Base-by-base conservation (phyloP, 2,797 vertebrate genomes). In the Lagothrix lagotricha region DNA sequence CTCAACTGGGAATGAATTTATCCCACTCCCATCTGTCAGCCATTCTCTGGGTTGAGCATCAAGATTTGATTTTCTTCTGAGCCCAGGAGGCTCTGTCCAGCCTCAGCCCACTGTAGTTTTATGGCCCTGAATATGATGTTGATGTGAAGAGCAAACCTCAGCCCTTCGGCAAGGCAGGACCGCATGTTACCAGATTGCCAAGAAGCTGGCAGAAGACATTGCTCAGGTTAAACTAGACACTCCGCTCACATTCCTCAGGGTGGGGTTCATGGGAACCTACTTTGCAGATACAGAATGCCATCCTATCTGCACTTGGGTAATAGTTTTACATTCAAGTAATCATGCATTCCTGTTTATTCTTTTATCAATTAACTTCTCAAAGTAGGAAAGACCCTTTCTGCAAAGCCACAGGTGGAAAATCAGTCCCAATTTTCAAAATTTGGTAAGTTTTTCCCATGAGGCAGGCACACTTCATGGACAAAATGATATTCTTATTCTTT, bases 71-170 rank as follows among this genome's bases (percentile, higher is more conserved):
- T 36, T 41, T 26, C n/a, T 58, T 39, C 4, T 24, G 46, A 70
- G 48, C 44, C 30, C n/a, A 0, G 7, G 28, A 64, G 70, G 15
- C 9, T 41, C 39, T 30, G 36, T 8, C 15, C 12, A 39, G 4
- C 8, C 5, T 5, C 13, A 41, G 9, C 8, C 4, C 15, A 33
- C 7, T 26, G 0, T 33, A 20, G 39, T 67, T 85, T 52, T n/a
- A 8, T 3, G 0, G 0, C 50, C 11, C 19, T 12, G 3, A 39
- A 33, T 4, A 7, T 2, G 10, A 33, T 5, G 33, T 10, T 8
- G 39, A 54, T 26, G 12, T 30, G 46, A 67, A 54, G 5, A 50
- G 11, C 10, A 3, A 7, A 12, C 48, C 33, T 22, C 14, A 4
- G 4, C 17, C 26, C 17, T 7, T 1, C 8, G 15, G 7, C 0